A percentile compares a stretch with the other conserved stretches of the same genome.
phyloP scores from a whole-genome alignment of 2,113 vertebrate species.

The Sitta europaea region DNA sequence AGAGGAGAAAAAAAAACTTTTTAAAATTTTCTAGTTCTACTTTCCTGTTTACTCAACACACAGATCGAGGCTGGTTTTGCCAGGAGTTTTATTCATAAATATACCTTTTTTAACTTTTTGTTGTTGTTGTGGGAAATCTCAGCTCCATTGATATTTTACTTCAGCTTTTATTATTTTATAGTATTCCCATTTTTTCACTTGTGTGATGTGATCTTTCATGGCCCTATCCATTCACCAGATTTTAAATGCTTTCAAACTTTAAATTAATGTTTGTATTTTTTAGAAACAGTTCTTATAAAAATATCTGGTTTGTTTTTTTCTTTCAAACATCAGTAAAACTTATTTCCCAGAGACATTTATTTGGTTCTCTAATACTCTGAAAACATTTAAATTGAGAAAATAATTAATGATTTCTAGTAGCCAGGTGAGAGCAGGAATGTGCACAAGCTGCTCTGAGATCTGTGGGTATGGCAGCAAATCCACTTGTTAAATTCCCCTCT shows the following conservation, averaged over 20 bases:
- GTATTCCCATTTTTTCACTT: not conserved
- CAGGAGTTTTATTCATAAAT: not conserved
- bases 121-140: not conserved
- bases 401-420: not conserved
- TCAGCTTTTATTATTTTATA: not conserved
- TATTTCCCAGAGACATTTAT: not conserved
- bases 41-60: constrained; percentile 24
- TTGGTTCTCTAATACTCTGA: not conserved
- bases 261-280: not conserved
- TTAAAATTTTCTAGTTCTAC: not conserved
- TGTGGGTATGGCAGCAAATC: not conserved
- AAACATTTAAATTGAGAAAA: not conserved
- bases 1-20: not conserved
- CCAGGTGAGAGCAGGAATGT: not conserved
- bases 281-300: not conserved
- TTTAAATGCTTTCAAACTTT: not conserved
- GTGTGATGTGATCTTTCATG: not conserved
- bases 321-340: not conserved
- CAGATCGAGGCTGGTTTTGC: not conserved
- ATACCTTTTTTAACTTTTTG: not conserved
- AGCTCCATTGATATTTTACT: not conserved
- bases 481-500: not conserved
- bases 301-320: not conserved
- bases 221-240: not conserved
- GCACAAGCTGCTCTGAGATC: not conserved